Conservation (phyloP, 2,113 vertebrate genomes). For the Phrynosoma platyrhinos region DNA sequence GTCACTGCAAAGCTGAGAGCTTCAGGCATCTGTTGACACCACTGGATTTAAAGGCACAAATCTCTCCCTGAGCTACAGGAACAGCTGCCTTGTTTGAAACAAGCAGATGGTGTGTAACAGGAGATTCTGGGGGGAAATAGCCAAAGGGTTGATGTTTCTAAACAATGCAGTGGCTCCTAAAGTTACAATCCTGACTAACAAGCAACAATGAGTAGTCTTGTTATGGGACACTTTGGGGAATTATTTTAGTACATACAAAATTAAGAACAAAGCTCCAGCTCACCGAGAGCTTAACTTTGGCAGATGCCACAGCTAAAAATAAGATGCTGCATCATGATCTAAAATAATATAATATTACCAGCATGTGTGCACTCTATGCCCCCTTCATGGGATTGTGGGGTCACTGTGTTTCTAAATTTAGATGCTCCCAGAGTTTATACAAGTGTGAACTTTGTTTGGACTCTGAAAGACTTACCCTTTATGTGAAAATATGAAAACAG, state of each 20-base stretch:
- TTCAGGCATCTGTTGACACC: not conserved
- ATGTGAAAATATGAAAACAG: no score
- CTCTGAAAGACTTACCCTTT: not conserved
- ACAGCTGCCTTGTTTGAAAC: constrained; percentile 6
- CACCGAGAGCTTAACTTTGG: not conserved
- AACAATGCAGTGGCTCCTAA: not conserved
- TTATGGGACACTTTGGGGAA: not conserved
- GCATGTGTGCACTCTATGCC: not conserved
- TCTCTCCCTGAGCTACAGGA: not conserved
- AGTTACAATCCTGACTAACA: not conserved
- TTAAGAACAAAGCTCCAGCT: constrained; percentile 10
- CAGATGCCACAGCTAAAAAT: constrained; percentile 34
- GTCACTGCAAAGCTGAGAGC: not conserved
- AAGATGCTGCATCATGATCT: not conserved
- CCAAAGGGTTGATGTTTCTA: not conserved
- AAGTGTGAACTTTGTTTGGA: not conserved
- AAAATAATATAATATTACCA: constrained; percentile 17
- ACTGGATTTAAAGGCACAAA: not conserved
- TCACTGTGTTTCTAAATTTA: not conserved
- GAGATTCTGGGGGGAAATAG: not conserved
- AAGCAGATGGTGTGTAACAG: not conserved
- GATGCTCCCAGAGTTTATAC: not conserved
- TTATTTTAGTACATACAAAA: not conserved
- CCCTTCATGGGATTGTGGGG: not conserved
- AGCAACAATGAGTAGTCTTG: not conserved